These are phyloP conservation scores for Drosophila obscura DNA, from an alignment of 1,140 invertebrate genomes.

Conservation along the genomic window DNA sequence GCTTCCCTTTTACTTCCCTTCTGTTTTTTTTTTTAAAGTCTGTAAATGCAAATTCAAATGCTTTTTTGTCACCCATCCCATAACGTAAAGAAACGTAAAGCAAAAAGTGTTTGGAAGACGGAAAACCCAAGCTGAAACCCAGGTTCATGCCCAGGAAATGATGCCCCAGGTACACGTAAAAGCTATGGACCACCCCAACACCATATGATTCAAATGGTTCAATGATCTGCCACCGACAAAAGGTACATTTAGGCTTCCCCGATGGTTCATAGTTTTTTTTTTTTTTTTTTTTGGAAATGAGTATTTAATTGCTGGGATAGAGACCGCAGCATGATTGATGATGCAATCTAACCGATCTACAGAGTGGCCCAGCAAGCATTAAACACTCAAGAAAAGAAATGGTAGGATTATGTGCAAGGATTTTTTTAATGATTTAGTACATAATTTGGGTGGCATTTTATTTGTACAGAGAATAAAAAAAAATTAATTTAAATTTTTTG, in stretches of 20 bases:
- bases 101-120: conserved; percentile 41
- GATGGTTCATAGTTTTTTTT: too few relatives aligned
- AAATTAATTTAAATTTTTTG: too few relatives aligned
- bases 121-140: conserved; percentile 19
- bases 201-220: conserved; percentile 31
- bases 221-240: conserved; percentile 33
- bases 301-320: conserved; percentile 23
- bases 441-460: too few relatives aligned
- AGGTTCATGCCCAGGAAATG: conserved; percentile 27
- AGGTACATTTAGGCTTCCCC: too few relatives aligned
- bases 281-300: background rate
- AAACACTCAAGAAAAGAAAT: too few relatives aligned
- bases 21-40: conserved; percentile 26
- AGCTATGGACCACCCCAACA: conserved; percentile 4
- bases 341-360: too few relatives aligned
- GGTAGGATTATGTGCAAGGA: too few relatives aligned
- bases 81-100: conserved; percentile 18
- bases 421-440: too few relatives aligned
- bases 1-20: conserved; percentile 22
- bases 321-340: conserved; percentile 13
- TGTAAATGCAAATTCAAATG: conserved; percentile 31
- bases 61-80: conserved; percentile 19
- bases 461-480: too few relatives aligned
- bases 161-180: conserved; percentile 44
- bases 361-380: too few relatives aligned